phyloP scores from a whole-genome alignment of 2,888 invertebrate genomes.

The Beris chalybata region DNA sequence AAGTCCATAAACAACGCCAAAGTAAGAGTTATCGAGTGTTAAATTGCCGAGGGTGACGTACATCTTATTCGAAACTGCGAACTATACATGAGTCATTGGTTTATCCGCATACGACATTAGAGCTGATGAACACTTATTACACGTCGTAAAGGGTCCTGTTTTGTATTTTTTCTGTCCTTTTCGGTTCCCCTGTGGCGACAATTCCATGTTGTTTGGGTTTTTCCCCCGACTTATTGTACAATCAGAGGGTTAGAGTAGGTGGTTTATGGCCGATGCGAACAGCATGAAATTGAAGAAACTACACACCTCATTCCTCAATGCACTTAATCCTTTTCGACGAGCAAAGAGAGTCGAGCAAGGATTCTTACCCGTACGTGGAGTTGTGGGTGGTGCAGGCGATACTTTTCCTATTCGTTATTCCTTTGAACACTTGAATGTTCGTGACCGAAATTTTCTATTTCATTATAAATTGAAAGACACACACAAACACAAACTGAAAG shows the following conservation, averaged over 20 bases:
- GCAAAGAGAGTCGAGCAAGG: no score
- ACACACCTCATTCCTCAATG: slow-evolving; percentile 18
- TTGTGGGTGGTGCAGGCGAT: no score
- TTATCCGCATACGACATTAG: slow-evolving; percentile 14
- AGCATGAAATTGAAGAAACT: slow-evolving; percentile 20
- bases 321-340: slow-evolving; percentile 24
- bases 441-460: slow-evolving; percentile 29
- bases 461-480: not conserved
- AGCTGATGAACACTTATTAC: slow-evolving; percentile 20
- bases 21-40: slow-evolving; percentile 29
- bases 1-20: slow-evolving; percentile 22
- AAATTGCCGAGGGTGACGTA: slow-evolving; percentile 20
- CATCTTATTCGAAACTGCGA: slow-evolving; percentile 4
- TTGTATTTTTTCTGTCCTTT: slow-evolving; percentile 5
- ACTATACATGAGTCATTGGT: slow-evolving; percentile 16
- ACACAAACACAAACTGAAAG: not conserved
- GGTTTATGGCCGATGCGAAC: slow-evolving; percentile 1
- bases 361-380: no score
- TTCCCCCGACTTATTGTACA: slow-evolving; percentile 1
- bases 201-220: slow-evolving; percentile 7
- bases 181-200: slow-evolving; percentile 19
- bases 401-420: not conserved
- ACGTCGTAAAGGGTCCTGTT: slow-evolving; percentile 4
- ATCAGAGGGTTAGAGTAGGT: not conserved
- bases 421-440: slow-evolving; percentile 14